phyloP scores from a whole-genome alignment of 35 echinoderm and acorn worm species.

The Heliocidaris tuberculata region DNA sequence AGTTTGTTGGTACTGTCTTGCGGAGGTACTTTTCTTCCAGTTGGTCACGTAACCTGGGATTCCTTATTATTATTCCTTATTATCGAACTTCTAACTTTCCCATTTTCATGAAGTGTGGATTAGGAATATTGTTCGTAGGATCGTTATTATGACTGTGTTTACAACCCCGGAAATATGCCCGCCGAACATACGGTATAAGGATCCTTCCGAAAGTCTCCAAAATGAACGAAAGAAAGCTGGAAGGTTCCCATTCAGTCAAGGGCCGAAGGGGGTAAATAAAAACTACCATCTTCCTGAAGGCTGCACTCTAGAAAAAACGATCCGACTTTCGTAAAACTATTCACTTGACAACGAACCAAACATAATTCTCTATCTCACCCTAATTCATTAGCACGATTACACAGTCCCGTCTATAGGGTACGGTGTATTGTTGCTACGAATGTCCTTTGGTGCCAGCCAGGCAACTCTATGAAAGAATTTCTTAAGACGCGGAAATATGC shows the following conservation, averaged over 20 bases:
- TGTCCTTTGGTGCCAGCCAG: neutral
- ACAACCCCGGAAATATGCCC: neutral
- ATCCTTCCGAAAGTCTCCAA: neutral
- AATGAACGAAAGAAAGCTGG: neutral
- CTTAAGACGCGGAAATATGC: neutral
- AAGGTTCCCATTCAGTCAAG: neutral
- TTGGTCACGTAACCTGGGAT: too few species aligned
- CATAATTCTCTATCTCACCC: neutral
- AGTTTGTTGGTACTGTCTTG: too few species aligned
- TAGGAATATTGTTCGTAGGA: too few species aligned
- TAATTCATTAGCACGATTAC: neutral
- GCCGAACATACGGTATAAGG: neutral
- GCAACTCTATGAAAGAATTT: neutral
- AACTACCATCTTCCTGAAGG: neutral
- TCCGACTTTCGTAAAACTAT: neutral
- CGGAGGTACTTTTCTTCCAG: too few species aligned
- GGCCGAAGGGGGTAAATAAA: neutral
- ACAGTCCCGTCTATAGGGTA: neutral
- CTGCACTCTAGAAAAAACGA: neutral
- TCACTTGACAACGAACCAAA: neutral
- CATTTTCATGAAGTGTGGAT: too few species aligned
- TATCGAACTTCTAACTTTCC: too few species aligned
- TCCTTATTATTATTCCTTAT: too few species aligned
- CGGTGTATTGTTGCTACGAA: neutral
- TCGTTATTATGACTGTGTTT: too few species aligned